A percentile compares a stretch with the other conserved stretches of the same genome.
Evolutionary conservation across 2,888 invertebrate genomes (phyloP).

Genomic region (Caenorhabditis auriculariae): DNA sequence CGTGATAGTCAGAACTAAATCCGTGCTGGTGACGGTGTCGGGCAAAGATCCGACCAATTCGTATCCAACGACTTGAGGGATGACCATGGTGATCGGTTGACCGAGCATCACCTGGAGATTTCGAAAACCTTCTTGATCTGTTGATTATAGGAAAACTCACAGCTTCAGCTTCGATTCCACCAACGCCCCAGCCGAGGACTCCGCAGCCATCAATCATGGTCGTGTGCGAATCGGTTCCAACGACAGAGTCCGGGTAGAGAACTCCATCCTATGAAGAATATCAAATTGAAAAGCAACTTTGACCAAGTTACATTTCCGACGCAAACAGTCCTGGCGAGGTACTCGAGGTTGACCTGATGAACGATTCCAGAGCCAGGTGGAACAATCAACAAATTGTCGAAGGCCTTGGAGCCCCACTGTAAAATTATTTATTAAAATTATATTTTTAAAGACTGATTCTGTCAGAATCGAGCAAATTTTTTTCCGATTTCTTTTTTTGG

Average conservation of each 20-base stretch:
- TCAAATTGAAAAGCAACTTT: conserved; percentile 2
- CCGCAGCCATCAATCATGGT: conserved; percentile 88
- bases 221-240: conserved; percentile 97
- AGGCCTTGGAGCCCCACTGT: conserved; percentile 93
- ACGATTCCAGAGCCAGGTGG: conserved; percentile 98
- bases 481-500: too few species aligned
- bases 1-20: conserved; percentile 92
- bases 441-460: not conserved
- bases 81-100: conserved; percentile 88
- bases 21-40: conserved; percentile 87
- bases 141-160: too few species aligned
- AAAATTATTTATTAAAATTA: conserved; percentile 16
- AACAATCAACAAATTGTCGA: conserved; percentile 92
- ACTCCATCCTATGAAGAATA: conserved; percentile 65
- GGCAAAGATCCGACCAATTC: conserved; percentile 79
- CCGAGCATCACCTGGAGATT: too few species aligned
- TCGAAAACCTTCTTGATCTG: too few species aligned
- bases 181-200: conserved; percentile 83
- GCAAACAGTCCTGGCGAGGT: conserved; percentile 66
- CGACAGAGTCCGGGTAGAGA: conserved; percentile 85
- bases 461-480: too few species aligned
- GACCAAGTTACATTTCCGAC: conserved; percentile 33
- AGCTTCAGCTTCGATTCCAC: conserved; percentile 94
- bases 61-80: conserved; percentile 81
- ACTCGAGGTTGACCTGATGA: conserved; percentile 90